A percentile compares a stretch with the other conserved stretches of the same genome.
Conservation (phyloP, 2,797 vertebrate genomes). For the Gambusia yucatana region DNA sequence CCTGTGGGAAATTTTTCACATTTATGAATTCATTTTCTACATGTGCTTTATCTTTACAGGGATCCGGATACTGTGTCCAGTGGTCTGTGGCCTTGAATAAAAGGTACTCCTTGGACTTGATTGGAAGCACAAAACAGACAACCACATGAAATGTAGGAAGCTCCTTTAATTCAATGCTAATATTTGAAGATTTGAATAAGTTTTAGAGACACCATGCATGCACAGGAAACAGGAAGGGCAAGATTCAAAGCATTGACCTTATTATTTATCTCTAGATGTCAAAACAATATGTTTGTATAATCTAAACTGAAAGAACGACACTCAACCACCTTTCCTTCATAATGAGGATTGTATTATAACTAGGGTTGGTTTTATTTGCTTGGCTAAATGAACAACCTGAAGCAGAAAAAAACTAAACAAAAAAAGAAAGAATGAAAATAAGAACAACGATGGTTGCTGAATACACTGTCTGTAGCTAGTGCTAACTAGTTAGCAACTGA, state of each 20-base stretch:
- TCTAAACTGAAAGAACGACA: no score
- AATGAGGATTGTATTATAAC: not conserved
- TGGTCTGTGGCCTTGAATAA: not conserved
- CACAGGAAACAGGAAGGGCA: not conserved
- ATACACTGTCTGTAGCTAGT: not conserved
- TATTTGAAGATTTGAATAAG: not conserved
- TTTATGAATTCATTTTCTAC: not conserved
- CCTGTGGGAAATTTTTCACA: no score
- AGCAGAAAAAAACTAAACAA: not conserved
- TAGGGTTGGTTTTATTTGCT: not conserved
- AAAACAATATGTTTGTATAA: no score
- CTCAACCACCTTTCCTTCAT: no score
- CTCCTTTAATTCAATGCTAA: not conserved
- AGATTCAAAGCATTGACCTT: not conserved
- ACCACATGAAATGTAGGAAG: not conserved
- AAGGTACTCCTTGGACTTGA: not conserved
- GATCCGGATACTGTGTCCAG: not conserved
- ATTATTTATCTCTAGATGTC: no score
- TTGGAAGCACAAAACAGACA: not conserved
- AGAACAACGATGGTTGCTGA: not conserved
- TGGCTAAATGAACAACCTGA: not conserved
- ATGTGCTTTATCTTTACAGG: not conserved
- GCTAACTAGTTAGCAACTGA: not conserved
- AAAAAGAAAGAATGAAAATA: not conserved
- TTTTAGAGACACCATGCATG: not conserved